Base-by-base conservation (phyloP, 1,140 invertebrate species). In the Caenorhabditis briggsae region DNA sequence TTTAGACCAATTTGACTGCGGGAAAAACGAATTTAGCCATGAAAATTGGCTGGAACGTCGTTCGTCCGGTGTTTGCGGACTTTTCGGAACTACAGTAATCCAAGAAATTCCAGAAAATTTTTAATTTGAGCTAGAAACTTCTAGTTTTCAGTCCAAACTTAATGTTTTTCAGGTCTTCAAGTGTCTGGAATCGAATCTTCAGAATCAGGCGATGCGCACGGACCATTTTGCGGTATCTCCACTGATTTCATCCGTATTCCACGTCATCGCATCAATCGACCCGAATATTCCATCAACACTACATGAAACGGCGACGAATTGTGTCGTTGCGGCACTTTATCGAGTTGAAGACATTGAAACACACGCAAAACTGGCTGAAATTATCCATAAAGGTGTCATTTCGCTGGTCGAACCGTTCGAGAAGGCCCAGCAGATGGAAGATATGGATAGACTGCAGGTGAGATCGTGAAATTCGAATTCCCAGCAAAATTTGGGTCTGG, bases 251-350 rank as follows among this genome's bases (percentile, higher is more conserved):
- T 50, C 46, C 2, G 23, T 78, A 8, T 78, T 78, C 46, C 70
- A 78, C 46, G 70, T 78, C 20, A 50, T 78, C 46, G 70, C 70
- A 11, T 23, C 70, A 20, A 78, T 78, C 6, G 46, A 50, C 23
- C 41, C 90, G 41, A 94, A 93, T 88, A 94, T 95, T 83, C 94
- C 94, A 65, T 94, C 95, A 61, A 94, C 94, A 85, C 93, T 98
- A 55, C 97, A 98, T 92, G 96, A 97, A 93, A 95, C 96, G 65
- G 96, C 97, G 6, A 95, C 96, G 2, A 96, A 98, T 91, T 97
- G 96, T 90, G 94, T 98, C 9, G 97, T 96, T 93, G 94, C 95
- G n/a, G 94, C 97, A 87, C 93, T 94, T 2, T 93, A 93, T 85
- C 90, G 92, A 88, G 89, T 90, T 61, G 92, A 93, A 90, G 93